phyloP scores from a whole-genome alignment of 30 jellyfish, hydroid and myxozoan genomes.

The Phacellophora camtschatica region DNA sequence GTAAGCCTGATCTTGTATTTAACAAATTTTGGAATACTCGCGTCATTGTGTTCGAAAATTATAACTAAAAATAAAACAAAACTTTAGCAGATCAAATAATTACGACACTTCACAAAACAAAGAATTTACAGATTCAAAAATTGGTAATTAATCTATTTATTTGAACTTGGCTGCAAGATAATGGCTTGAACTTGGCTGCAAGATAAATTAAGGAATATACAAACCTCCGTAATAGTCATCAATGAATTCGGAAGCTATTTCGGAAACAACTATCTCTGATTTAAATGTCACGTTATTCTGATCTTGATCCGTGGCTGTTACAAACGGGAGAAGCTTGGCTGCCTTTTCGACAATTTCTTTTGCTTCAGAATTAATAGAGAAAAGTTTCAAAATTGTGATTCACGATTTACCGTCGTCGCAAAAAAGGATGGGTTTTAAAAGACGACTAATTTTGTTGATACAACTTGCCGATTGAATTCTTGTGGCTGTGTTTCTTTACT shows the following conservation, averaged over 20 bases:
- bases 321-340: constrained; percentile 1
- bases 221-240: constrained; percentile 78
- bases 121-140: too few species aligned
- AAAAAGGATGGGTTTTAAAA: too few species aligned
- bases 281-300: constrained; percentile 40
- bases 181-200: too few species aligned
- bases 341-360: constrained; percentile 35
- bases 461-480: too few species aligned
- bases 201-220: too few species aligned
- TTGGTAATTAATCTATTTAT: neutral
- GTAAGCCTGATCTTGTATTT: constrained; percentile 78
- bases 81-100: neutral
- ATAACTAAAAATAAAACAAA: constrained; percentile 47
- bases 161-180: constrained; percentile 3
- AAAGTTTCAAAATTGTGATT: neutral
- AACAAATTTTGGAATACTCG: constrained; percentile 74
- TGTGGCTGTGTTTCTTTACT: too few species aligned
- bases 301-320: constrained; percentile 36
- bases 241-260: constrained; percentile 72
- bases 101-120: neutral
- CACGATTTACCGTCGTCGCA: too few species aligned
- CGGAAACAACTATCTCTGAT: constrained; percentile 67
- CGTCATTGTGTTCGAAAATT: constrained; percentile 62
- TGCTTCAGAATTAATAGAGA: constrained; percentile 29
- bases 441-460: too few species aligned